Percentiles rank a stretch among this genome's conserved stretches.
These are phyloP conservation scores for Ditylenchus weischeri DNA, from an alignment of 2,888 invertebrate genomes.

Conservation along the genomic window DNA sequence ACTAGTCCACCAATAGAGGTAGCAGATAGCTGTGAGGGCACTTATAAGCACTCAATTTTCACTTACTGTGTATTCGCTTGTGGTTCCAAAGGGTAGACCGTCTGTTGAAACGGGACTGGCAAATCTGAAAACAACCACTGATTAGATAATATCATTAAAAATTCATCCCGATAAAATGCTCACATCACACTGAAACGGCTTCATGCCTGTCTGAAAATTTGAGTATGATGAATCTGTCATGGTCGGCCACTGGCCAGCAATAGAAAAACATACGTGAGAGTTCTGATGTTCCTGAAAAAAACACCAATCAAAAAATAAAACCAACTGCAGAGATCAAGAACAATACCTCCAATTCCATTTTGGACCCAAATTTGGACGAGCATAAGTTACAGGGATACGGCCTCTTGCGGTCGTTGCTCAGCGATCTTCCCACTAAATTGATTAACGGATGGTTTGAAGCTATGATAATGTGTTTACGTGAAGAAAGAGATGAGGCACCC, in stretches of 20 bases:
- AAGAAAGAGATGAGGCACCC: too few relatives aligned
- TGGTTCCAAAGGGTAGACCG: slow-evolving; percentile 59
- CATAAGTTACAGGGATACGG: slow-evolving; percentile 57
- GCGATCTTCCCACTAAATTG: slow-evolving; percentile 1
- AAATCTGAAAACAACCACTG: slow-evolving; percentile 36
- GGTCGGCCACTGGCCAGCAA: too few relatives aligned
- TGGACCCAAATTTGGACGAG: slow-evolving; percentile 49
- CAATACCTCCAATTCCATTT: slow-evolving; percentile 55
- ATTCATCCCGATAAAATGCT: slow-evolving; percentile 13
- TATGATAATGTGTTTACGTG: too few relatives aligned
- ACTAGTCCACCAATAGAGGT: too few relatives aligned
- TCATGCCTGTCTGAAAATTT: slow-evolving; percentile 42
- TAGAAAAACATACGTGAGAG: slow-evolving; percentile 38
- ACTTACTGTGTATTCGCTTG: slow-evolving; percentile 54
- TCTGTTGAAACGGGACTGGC: slow-evolving; percentile 57
- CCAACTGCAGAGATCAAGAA: too few relatives aligned
- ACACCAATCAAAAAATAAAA: too few relatives aligned
- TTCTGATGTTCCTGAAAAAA: slow-evolving; percentile 53
- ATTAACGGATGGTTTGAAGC: neutral
- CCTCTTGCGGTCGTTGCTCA: slow-evolving; percentile 47
- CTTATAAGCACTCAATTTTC: neutral
- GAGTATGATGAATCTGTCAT: too few relatives aligned
- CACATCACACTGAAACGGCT: slow-evolving; percentile 58
- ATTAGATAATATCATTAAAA: neutral
- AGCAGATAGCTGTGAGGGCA: too few relatives aligned